Evolutionary conservation across 1,140 invertebrate species (phyloP), one percentile per base, ranked within the genome.

Genomic region (Drosophila ficusphila): DNA sequence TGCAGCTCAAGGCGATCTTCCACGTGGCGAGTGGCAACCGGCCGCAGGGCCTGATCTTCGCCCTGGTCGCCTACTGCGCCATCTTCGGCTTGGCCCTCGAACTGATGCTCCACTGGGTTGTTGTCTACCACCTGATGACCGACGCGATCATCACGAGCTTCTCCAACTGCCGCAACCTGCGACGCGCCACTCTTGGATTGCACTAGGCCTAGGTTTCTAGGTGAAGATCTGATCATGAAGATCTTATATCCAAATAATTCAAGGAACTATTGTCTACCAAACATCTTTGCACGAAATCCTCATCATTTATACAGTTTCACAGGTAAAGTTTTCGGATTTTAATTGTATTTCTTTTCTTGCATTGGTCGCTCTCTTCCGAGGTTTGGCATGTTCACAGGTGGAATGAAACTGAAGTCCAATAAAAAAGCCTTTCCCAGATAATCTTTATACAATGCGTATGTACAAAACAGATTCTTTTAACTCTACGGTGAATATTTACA

Each of bases 391-490:
- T 39, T 8, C 11, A 57, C 14, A 7, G n/a, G 2, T n/a, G 53
- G 44, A 31, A 57, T 34, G 21, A 19, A 53, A 34, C 8, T 18
- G 16, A 12, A 7, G 38, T 31, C 29, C 11, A 25, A 25, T 29
- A 4, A 12, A 38, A 31, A 62, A 14, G 27, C 19, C 33, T 21
- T 48, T 38, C 42, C 62, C 58, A 12, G 31, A 31, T 33, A 23
- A 31, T 27, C 25, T 33, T 41, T 39, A 67, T 51, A 39, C 33
- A 62, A 67, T 41, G 60, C 27, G 44, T 51, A 61, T 61, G 39
- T 61, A 72, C 54, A 72, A 36, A 72, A 72, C 39, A 60, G 23
- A 61, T 39, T n/a, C 39, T 31, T 52, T 69, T 5, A 1, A 7
- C 23, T 31, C 12, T 53, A 72, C 1, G 18, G 19, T 33, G 33